Percentiles rank a stretch among this genome's conserved stretches.
phyloP scores from a whole-genome alignment of 2,888 invertebrate species.

The Lycia hirtaria region DNA sequence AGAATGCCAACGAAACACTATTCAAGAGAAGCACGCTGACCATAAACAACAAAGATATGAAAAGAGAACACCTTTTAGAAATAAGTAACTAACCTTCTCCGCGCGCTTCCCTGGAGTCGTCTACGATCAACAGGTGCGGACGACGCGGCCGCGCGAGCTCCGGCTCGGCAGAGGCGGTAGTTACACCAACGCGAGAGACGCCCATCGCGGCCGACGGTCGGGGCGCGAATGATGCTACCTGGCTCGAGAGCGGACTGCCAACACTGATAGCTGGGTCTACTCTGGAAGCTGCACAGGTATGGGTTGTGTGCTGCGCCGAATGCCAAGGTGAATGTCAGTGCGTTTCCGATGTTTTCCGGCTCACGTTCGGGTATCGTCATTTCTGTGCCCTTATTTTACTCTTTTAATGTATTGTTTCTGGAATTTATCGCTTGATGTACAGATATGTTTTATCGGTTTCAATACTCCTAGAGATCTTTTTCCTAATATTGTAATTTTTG shows the following conservation, averaged over 20 bases:
- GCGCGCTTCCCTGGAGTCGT: constrained; percentile 75
- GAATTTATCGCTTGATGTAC: too few species aligned
- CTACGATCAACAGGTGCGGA: constrained; percentile 82
- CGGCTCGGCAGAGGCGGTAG: constrained; percentile 52
- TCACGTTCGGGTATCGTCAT: neutral
- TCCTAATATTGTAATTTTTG: too few species aligned
- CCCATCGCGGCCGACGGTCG: constrained; percentile 80
- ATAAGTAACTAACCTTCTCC: constrained; percentile 67
- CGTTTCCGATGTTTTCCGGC: constrained; percentile 11
- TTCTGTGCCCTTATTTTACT: neutral
- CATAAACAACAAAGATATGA: too few species aligned
- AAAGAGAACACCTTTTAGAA: neutral
- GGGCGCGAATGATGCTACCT: constrained; percentile 72
- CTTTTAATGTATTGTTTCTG: neutral
- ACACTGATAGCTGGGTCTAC: neutral
- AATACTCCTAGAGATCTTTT: too few species aligned
- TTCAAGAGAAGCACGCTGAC: too few species aligned
- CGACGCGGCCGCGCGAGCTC: constrained; percentile 62
- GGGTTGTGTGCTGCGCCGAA: constrained; percentile 19
- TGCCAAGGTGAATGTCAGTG: constrained; percentile 29
- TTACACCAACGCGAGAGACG: constrained; percentile 65
- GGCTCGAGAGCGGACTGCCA: constrained; percentile 35
- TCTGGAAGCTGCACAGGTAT: constrained; percentile 21
- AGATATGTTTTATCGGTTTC: too few species aligned
- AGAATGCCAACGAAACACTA: too few species aligned